Conservation (phyloP, 2,888 invertebrate genomes). For the Matsumyia berberina region DNA sequence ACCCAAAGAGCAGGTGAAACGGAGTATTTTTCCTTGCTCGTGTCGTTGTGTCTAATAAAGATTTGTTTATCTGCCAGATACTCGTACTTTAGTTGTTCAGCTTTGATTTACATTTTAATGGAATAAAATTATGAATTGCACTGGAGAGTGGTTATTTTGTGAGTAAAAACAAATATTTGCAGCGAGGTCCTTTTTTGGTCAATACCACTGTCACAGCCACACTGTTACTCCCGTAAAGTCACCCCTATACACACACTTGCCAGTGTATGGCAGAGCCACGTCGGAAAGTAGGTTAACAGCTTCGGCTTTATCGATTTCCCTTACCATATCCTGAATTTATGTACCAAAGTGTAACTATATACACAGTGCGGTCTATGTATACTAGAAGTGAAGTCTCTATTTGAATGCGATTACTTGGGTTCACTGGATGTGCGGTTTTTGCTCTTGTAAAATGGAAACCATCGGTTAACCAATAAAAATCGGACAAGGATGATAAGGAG, state of each 20-base stretch:
- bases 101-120: slow-evolving; percentile 41
- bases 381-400: slow-evolving; percentile 25
- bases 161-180: slow-evolving; percentile 50
- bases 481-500: slow-evolving; percentile 48
- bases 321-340: slow-evolving; percentile 67
- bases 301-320: slow-evolving; percentile 75
- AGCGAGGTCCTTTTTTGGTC: slow-evolving; percentile 35
- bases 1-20: slow-evolving; percentile 49
- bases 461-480: slow-evolving; percentile 59
- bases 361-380: slow-evolving; percentile 17
- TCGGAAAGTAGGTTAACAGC: slow-evolving; percentile 74
- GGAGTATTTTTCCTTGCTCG: slow-evolving; percentile 8
- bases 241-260: slow-evolving; percentile 46
- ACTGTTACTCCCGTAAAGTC: slow-evolving; percentile 1
- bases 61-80: slow-evolving; percentile 34
- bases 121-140: slow-evolving; percentile 43
- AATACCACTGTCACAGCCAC: slow-evolving; percentile 45
- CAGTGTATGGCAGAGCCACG: slow-evolving; percentile 47
- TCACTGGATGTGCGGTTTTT: slow-evolving; percentile 54
- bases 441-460: slow-evolving; percentile 35
- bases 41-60: slow-evolving; percentile 3
- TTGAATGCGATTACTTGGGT: slow-evolving; percentile 56
- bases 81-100: slow-evolving; percentile 39
- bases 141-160: slow-evolving; percentile 2
- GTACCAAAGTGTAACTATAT: slow-evolving; percentile 45